These are phyloP conservation scores for Pararge aegeria DNA, from an alignment of 1,140 invertebrate species.

Conservation along the genomic window DNA sequence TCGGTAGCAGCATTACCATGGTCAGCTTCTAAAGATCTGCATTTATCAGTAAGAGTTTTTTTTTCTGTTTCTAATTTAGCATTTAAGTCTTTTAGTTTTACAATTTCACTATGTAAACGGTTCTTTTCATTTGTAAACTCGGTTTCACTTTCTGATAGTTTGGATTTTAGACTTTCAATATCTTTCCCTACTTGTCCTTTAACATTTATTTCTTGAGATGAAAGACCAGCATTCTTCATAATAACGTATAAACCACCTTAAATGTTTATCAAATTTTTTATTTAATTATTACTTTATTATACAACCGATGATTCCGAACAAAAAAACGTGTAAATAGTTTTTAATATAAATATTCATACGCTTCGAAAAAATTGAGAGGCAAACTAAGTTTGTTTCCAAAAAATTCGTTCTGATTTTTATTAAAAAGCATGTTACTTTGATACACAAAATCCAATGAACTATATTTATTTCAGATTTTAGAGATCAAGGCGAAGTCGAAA, in stretches of 20 bases:
- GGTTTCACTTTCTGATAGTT: constrained; percentile 71
- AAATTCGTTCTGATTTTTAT: too few relatives aligned
- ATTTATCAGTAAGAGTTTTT: constrained; percentile 72
- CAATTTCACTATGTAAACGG: constrained; percentile 77
- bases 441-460: too few relatives aligned
- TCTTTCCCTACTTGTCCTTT: constrained; percentile 70
- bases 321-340: too few relatives aligned
- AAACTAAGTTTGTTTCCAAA: too few relatives aligned
- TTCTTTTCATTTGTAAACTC: constrained; percentile 78
- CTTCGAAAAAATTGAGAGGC: too few relatives aligned
- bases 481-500: too few relatives aligned
- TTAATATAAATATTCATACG: too few relatives aligned
- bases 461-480: too few relatives aligned
- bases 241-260: constrained; percentile 83
- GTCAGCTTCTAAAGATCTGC: constrained; percentile 73
- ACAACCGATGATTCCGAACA: too few relatives aligned
- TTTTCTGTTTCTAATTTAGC: constrained; percentile 72
- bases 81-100: constrained; percentile 72
- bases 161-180: constrained; percentile 75
- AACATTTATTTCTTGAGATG: constrained; percentile 73
- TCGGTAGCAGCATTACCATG: constrained; percentile 54
- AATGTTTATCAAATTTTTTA: too few relatives aligned
- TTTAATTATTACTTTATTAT: too few relatives aligned
- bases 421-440: too few relatives aligned
- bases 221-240: constrained; percentile 81